Conservation (phyloP, 2,113 vertebrate species). For the Prunella himalayana region DNA sequence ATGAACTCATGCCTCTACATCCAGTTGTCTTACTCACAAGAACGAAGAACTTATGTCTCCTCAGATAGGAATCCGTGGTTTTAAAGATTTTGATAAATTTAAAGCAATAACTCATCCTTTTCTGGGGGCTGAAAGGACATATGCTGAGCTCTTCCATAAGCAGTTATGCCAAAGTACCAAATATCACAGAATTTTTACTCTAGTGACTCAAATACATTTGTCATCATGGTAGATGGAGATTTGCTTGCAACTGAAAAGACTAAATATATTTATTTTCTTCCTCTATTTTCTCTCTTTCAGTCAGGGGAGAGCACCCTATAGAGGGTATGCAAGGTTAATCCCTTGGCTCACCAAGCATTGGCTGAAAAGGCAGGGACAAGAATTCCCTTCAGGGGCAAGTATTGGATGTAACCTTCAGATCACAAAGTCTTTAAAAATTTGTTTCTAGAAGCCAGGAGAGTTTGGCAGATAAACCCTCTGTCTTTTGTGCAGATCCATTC, state of each 20-base stretch:
- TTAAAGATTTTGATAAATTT: slow-evolving; percentile 12
- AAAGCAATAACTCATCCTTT: slow-evolving; percentile 1
- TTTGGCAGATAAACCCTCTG: background rate
- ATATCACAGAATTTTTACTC: background rate
- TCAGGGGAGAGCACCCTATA: background rate
- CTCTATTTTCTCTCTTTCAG: background rate
- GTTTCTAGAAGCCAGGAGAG: background rate
- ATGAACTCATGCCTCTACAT: background rate
- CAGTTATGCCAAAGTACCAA: background rate
- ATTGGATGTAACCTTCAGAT: background rate
- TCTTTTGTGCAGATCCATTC: background rate
- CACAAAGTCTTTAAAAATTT: background rate
- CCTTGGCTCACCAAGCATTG: background rate
- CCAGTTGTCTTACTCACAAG: background rate
- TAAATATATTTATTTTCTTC: background rate
- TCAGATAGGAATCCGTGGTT: background rate
- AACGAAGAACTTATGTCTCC: background rate
- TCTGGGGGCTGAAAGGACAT: background rate
- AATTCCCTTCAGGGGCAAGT: background rate
- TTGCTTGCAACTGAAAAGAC: background rate
- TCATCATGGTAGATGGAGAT: background rate
- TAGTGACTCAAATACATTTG: background rate
- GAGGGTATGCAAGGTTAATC: background rate
- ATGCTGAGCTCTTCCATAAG: background rate
- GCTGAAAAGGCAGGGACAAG: background rate